Evolutionary conservation across 2,113 vertebrate species (phyloP).

Genomic region (Gobio gobio): DNA sequence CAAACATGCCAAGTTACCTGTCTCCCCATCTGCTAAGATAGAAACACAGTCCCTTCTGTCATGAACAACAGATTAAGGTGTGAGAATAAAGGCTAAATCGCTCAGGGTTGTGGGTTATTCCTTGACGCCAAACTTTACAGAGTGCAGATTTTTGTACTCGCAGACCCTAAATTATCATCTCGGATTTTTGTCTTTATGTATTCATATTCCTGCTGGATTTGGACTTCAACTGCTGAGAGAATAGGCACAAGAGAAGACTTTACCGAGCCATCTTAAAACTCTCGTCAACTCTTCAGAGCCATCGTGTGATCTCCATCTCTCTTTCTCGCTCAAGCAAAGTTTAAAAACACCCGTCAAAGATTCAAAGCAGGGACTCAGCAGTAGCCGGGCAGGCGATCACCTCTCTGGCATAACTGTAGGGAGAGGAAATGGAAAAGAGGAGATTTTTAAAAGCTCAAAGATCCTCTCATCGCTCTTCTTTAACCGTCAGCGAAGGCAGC

Average conservation of each 20-base stretch:
- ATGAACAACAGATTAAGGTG: constrained; percentile 53
- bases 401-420: constrained; percentile 64
- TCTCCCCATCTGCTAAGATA: constrained; percentile 69
- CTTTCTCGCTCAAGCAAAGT: constrained; percentile 57
- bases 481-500: constrained; percentile 69
- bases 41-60: constrained; percentile 67
- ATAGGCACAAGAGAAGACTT: constrained; percentile 76
- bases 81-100: constrained; percentile 23
- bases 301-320: constrained; percentile 70
- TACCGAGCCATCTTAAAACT: constrained; percentile 74
- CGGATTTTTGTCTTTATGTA: constrained; percentile 48
- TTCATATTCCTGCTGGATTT: constrained; percentile 68
- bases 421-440: constrained; percentile 66
- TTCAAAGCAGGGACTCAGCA: constrained; percentile 70
- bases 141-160: background rate
- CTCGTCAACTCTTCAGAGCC: constrained; percentile 60
- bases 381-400: constrained; percentile 69
- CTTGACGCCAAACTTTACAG: background rate
- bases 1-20: constrained; percentile 85
- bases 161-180: constrained; percentile 14
- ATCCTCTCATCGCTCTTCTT: constrained; percentile 73
- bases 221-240: constrained; percentile 73
- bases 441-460: constrained; percentile 72
- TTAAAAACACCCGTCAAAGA: constrained; percentile 74
- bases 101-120: background rate